These are phyloP conservation scores for Lepidurus couesii DNA, from an alignment of 1,140 invertebrate species.

Conservation along the genomic window DNA sequence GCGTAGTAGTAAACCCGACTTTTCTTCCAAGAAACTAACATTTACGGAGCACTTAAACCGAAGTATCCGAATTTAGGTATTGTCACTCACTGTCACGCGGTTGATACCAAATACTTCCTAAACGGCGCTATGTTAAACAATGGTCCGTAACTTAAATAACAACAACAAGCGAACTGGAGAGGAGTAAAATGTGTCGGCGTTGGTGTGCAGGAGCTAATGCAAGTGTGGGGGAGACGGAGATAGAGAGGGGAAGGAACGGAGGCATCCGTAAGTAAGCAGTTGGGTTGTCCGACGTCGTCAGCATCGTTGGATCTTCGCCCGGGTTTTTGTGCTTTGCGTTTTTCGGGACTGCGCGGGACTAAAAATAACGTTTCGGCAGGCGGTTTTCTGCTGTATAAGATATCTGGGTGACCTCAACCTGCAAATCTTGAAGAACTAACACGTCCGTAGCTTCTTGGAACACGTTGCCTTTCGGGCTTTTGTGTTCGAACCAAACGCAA, in stretches of 20 bases:
- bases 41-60: no score
- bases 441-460: background rate
- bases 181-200: background rate
- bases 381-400: background rate
- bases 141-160: background rate
- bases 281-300: slow-evolving; percentile 12
- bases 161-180: slow-evolving; percentile 10
- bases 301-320: slow-evolving; percentile 20
- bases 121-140: no score
- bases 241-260: background rate
- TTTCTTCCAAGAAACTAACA: no score
- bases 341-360: slow-evolving; percentile 6
- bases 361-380: slow-evolving; percentile 10
- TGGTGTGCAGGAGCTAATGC: background rate
- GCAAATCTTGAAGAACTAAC: slow-evolving; percentile 15
- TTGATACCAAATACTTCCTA: no score
- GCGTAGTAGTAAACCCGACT: no score
- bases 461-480: background rate
- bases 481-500: background rate
- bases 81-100: no score
- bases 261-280: slow-evolving; percentile 6
- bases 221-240: slow-evolving; percentile 2
- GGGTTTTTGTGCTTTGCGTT: background rate
- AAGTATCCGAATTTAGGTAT: no score
- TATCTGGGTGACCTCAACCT: slow-evolving; percentile 1